Evolutionary conservation across 2,888 invertebrate species (phyloP).

Genomic region (Margaritifera margaritifera): DNA sequence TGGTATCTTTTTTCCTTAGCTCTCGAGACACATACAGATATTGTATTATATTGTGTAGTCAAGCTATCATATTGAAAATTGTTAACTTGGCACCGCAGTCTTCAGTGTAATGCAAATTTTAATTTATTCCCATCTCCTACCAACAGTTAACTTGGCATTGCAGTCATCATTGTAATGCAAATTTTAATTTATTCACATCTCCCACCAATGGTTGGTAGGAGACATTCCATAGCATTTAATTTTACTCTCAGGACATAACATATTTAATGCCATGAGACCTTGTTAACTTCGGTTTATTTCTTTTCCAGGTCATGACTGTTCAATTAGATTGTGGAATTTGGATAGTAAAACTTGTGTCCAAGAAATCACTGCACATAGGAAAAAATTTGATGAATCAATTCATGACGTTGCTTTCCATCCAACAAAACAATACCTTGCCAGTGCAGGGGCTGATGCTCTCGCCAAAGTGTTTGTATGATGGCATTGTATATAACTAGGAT

Average conservation of each 20-base stretch:
- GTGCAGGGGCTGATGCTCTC: constrained; percentile 98
- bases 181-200: no score
- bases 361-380: constrained; percentile 99
- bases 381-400: constrained; percentile 99
- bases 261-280: not conserved
- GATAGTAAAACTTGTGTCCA: constrained; percentile 99
- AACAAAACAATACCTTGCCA: constrained; percentile 97
- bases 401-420: constrained; percentile 99
- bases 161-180: no score
- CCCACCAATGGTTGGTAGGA: no score
- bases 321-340: constrained; percentile 78
- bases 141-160: no score
- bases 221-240: no score
- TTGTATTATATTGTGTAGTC: no score
- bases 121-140: no score
- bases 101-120: no score
- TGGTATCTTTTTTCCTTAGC: no score
- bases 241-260: not conserved
- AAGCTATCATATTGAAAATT: no score
- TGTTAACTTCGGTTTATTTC: constrained; percentile 9
- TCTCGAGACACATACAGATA: no score
- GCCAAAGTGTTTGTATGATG: constrained; percentile 91
- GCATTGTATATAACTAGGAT: constrained; percentile 32
- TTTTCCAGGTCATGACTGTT: constrained; percentile 77
- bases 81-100: no score